Evolutionary conservation across 1,140 invertebrate genomes (phyloP).

Genomic region (Halesus radiatus): DNA sequence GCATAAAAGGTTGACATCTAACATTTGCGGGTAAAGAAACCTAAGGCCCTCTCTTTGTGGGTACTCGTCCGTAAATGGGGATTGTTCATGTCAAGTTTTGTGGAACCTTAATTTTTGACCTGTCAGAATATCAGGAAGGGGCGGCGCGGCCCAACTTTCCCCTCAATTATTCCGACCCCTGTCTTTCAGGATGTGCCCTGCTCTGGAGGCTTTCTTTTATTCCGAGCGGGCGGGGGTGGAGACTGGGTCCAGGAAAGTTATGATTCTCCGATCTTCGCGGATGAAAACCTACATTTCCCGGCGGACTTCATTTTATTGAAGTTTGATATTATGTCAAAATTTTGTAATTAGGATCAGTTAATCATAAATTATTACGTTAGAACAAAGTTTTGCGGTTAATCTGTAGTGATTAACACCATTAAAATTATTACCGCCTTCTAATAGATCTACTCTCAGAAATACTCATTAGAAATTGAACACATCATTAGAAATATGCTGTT

Average conservation of each 20-base stretch:
- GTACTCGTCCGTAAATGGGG: neutral
- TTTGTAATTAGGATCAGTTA: too few relatives aligned
- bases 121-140: slow-evolving; percentile 20
- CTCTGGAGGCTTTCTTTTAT: slow-evolving; percentile 19
- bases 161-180: slow-evolving; percentile 27
- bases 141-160: neutral
- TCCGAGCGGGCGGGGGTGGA: neutral
- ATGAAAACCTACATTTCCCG: neutral
- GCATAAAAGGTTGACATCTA: slow-evolving; percentile 12
- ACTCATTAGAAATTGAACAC: too few relatives aligned
- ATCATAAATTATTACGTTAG: too few relatives aligned
- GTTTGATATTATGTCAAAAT: too few relatives aligned
- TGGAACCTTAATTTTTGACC: neutral
- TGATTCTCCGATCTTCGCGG: neutral
- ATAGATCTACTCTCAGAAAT: too few relatives aligned
- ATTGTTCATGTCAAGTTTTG: slow-evolving; percentile 18
- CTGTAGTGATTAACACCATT: too few relatives aligned
- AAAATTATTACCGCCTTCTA: too few relatives aligned
- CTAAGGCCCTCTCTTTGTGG: neutral
- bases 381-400: too few relatives aligned
- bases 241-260: neutral
- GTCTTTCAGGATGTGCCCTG: slow-evolving; percentile 10
- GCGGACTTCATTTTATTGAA: neutral
- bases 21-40: slow-evolving; percentile 22
- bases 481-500: too few relatives aligned